phyloP scores from a whole-genome alignment of 2,888 invertebrate species.

The Ariolimax columbianus region DNA sequence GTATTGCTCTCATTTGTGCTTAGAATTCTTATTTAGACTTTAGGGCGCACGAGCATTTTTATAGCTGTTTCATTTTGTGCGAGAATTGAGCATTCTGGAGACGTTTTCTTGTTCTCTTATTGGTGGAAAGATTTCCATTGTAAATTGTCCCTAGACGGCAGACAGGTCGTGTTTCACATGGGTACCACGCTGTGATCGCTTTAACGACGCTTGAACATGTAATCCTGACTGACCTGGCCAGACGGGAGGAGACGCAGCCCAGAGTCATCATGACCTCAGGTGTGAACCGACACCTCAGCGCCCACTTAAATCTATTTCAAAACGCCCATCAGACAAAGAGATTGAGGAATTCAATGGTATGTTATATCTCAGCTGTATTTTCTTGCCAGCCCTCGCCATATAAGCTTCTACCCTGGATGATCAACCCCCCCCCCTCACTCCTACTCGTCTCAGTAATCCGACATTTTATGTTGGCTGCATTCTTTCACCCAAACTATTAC shows the following conservation, averaged over 20 bases:
- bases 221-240: slow-evolving; percentile 29
- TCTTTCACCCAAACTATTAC: neutral
- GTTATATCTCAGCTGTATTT: neutral
- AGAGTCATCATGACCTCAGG: slow-evolving; percentile 17
- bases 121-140: neutral
- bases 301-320: neutral
- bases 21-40: neutral
- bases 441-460: neutral
- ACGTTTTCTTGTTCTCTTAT: neutral
- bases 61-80: neutral
- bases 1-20: no score
- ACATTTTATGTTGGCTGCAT: neutral
- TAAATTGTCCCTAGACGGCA: neutral
- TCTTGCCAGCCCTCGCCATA: neutral
- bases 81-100: neutral
- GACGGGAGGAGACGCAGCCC: slow-evolving; percentile 11
- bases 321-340: slow-evolving; percentile 8
- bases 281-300: neutral
- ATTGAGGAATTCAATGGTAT: neutral
- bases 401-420: neutral
- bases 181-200: slow-evolving; percentile 26
- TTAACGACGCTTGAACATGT: neutral
- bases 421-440: neutral
- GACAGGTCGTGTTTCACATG: slow-evolving; percentile 13
- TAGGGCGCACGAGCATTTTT: neutral